A percentile compares a stretch with the other conserved stretches of the same genome.
Evolutionary conservation across 2,113 vertebrate genomes (phyloP).

Genomic region (Echinops telfairi): DNA sequence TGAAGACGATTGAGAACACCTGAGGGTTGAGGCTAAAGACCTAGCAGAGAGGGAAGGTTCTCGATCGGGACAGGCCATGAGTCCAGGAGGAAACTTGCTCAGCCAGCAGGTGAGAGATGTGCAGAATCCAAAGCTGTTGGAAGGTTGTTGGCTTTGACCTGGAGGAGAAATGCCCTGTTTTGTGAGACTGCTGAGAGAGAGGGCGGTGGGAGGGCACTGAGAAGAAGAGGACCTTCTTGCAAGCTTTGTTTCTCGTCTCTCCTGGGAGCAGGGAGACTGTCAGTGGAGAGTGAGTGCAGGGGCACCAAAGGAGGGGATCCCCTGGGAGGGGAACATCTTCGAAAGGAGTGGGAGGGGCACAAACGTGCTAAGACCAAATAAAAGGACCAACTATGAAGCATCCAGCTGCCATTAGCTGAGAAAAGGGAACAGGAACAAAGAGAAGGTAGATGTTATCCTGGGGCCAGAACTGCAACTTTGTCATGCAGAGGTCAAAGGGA

Average conservation of each 20-base stretch:
- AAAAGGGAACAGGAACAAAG: background rate
- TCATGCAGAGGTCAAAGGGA: background rate
- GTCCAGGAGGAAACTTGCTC: background rate
- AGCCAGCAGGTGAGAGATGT: background rate
- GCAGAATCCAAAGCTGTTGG: background rate
- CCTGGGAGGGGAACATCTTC: background rate
- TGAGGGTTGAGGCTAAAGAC: background rate
- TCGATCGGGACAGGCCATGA: background rate
- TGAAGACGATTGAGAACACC: background rate
- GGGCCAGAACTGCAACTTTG: background rate
- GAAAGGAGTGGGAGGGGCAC: background rate
- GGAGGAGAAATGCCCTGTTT: background rate
- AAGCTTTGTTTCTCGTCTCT: background rate
- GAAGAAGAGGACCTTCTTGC: background rate
- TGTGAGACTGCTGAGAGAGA: background rate
- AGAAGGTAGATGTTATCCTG: background rate
- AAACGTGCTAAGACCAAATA: background rate
- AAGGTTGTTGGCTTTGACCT: background rate
- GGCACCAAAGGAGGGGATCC: background rate
- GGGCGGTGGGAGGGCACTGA: background rate
- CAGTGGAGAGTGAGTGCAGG: background rate
- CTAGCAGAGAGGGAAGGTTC: background rate
- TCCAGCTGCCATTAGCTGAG: background rate
- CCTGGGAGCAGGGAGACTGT: background rate
- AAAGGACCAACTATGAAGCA: background rate